A percentile compares a stretch with the other conserved stretches of the same genome.
phyloP scores from a whole-genome alignment of 2,797 vertebrate species.

The Meda fulgida region DNA sequence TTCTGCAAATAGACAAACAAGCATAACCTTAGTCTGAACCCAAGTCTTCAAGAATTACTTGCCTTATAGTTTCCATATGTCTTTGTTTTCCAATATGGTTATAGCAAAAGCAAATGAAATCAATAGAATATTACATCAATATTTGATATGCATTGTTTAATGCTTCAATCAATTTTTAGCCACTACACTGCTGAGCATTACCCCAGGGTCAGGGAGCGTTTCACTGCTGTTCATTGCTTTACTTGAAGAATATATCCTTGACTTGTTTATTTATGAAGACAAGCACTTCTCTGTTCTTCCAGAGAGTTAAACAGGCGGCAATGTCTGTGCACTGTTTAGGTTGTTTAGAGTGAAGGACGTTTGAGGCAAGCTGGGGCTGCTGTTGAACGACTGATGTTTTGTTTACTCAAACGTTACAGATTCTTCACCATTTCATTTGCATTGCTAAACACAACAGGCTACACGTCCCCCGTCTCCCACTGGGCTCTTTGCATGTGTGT shows the following conservation, averaged over 20 bases:
- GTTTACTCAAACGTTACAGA: constrained; percentile 55
- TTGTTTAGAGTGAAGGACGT: constrained; percentile 8
- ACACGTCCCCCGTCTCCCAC: neutral
- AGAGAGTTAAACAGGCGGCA: constrained; percentile 7
- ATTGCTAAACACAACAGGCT: constrained; percentile 42
- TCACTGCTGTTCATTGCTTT: constrained; percentile 26
- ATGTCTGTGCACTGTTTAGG: constrained; percentile 17
- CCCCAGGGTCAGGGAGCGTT: constrained; percentile 9
- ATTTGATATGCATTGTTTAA: constrained; percentile 26
- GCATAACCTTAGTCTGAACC: neutral
- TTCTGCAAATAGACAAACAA: constrained; percentile 4
- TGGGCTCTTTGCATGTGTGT: neutral
- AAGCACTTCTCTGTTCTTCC: constrained; percentile 32
- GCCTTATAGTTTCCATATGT: neutral
- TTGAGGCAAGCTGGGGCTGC: constrained; percentile 24
- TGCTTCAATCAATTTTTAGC: neutral
- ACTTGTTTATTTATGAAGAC: constrained; percentile 57
- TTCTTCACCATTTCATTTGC: constrained; percentile 40
- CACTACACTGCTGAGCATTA: constrained; percentile 18
- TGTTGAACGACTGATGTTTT: constrained; percentile 37
- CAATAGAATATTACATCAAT: constrained; percentile 17
- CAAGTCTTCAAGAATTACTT: constrained; percentile 1
- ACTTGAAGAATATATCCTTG: constrained; percentile 32
- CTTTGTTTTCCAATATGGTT: neutral
- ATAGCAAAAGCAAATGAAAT: neutral